These are phyloP conservation scores for Anthoscopus minutus DNA, from an alignment of 2,113 vertebrate genomes.

Conservation along the genomic window DNA sequence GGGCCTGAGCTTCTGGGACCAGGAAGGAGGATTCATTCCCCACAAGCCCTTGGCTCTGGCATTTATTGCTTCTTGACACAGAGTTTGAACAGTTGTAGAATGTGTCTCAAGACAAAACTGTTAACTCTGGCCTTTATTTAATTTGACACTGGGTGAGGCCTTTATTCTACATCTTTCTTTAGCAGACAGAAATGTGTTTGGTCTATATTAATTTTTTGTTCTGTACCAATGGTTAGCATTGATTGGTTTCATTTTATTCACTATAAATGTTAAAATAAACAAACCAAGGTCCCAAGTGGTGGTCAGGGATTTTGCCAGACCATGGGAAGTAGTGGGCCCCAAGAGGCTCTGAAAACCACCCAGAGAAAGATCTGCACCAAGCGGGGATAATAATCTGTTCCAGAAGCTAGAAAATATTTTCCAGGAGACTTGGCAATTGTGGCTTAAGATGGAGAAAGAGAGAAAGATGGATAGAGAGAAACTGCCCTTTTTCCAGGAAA, in stretches of 20 bases:
- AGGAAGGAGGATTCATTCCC: background rate
- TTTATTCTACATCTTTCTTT: constrained; percentile 33
- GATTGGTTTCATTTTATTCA: background rate
- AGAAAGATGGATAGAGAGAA: background rate
- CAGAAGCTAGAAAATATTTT: constrained; percentile 62
- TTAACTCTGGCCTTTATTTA: constrained; percentile 21
- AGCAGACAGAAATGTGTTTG: background rate
- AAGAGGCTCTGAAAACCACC: constrained; percentile 39
- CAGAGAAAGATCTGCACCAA: constrained; percentile 32
- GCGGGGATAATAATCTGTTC: constrained; percentile 40
- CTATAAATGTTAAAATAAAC: constrained; percentile 54
- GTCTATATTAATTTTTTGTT: constrained; percentile 22
- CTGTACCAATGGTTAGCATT: constrained; percentile 27
- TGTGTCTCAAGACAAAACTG: constrained; percentile 8
- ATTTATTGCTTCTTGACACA: constrained; percentile 25
- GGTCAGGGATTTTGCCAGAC: constrained; percentile 59
- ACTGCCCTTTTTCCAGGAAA: background rate
- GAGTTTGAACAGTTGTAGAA: constrained; percentile 5
- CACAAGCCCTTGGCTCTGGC: background rate
- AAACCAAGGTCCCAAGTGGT: constrained; percentile 11
- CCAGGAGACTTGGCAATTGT: constrained; percentile 45
- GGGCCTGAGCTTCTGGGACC: background rate
- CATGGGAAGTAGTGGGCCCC: constrained; percentile 23
- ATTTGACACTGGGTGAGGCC: background rate
- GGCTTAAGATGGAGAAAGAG: constrained; percentile 37